A percentile compares a stretch with the other conserved stretches of the same genome.
Evolutionary conservation across 2,797 vertebrate species (phyloP).

Genomic region (Emys orbicularis): DNA sequence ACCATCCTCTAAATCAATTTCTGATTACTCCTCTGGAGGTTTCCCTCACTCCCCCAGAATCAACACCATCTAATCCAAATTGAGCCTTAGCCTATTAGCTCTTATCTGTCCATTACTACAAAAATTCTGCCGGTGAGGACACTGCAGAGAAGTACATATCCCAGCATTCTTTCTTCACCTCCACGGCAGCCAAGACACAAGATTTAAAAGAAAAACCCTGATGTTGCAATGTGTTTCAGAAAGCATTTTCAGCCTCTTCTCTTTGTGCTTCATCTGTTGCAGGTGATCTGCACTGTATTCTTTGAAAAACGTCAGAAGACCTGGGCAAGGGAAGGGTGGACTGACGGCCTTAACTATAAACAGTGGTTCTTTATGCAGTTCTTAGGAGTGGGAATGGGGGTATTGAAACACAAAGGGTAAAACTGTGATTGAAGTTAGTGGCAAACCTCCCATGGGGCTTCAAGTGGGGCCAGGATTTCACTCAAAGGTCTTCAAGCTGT

Average conservation of each 20-base stretch:
- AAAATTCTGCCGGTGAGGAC: not conserved
- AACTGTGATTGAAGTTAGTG: not conserved
- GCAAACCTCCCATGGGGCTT: accelerated
- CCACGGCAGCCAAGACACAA: not conserved
- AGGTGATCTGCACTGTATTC: not conserved
- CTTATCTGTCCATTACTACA: not conserved
- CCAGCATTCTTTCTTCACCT: not conserved
- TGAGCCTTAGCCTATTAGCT: not conserved
- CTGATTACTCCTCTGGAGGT: not conserved
- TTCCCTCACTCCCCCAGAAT: not conserved
- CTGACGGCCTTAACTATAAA: not conserved
- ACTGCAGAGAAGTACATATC: not conserved
- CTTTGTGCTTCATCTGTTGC: not conserved
- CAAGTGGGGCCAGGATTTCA: not conserved
- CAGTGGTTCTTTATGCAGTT: not conserved
- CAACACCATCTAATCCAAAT: not conserved
- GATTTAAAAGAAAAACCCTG: not conserved
- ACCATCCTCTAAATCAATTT: not conserved
- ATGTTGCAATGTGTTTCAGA: not conserved
- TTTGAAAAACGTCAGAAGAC: not conserved
- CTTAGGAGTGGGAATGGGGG: not conserved
- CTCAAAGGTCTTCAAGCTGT: not conserved
- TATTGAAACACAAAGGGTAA: not conserved
- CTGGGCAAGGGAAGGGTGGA: not conserved
- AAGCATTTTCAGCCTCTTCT: constrained; percentile 18